Conservation (phyloP, 2,113 vertebrate species). For the Rutilus rutilus region DNA sequence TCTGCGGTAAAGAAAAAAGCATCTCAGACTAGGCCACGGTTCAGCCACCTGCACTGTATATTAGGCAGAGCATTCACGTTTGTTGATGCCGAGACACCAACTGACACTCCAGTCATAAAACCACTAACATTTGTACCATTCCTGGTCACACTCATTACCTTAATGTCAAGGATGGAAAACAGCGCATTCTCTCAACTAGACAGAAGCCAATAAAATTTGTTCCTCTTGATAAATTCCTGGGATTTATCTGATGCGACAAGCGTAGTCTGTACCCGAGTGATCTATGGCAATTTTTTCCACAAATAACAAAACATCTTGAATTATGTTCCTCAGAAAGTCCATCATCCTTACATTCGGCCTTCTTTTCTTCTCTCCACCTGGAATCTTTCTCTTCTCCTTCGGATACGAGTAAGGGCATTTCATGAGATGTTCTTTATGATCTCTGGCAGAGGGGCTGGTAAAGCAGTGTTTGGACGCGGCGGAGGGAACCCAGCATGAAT, state of each 20-base stretch:
- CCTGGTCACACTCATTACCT: slow-evolving; percentile 40
- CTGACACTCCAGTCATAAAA: slow-evolving; percentile 38
- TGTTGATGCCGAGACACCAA: slow-evolving; percentile 18
- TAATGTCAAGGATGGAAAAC: slow-evolving; percentile 41
- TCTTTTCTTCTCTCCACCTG: slow-evolving; percentile 49
- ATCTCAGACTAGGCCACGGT: slow-evolving; percentile 14
- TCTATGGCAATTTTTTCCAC: slow-evolving; percentile 45
- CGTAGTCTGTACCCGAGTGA: slow-evolving; percentile 45
- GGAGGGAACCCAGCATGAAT: slow-evolving; percentile 64
- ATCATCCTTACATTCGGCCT: slow-evolving; percentile 25
- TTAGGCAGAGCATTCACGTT: slow-evolving; percentile 17
- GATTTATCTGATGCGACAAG: slow-evolving; percentile 58
- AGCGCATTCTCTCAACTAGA: not conserved
- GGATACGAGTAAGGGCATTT: slow-evolving; percentile 59
- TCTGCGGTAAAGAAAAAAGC: slow-evolving; percentile 70
- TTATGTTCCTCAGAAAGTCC: slow-evolving; percentile 57
- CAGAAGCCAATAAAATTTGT: slow-evolving; percentile 32
- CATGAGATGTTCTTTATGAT: slow-evolving; percentile 65
- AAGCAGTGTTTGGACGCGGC: slow-evolving; percentile 60
- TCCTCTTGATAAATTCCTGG: slow-evolving; percentile 53
- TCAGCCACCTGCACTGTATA: slow-evolving; percentile 19
- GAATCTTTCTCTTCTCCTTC: slow-evolving; percentile 55
- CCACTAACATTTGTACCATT: slow-evolving; percentile 43
- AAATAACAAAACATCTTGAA: slow-evolving; percentile 61
- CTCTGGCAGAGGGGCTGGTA: slow-evolving; percentile 59